phyloP scores from a whole-genome alignment of 2,888 invertebrate genomes.

The Slavum lentiscoides region DNA sequence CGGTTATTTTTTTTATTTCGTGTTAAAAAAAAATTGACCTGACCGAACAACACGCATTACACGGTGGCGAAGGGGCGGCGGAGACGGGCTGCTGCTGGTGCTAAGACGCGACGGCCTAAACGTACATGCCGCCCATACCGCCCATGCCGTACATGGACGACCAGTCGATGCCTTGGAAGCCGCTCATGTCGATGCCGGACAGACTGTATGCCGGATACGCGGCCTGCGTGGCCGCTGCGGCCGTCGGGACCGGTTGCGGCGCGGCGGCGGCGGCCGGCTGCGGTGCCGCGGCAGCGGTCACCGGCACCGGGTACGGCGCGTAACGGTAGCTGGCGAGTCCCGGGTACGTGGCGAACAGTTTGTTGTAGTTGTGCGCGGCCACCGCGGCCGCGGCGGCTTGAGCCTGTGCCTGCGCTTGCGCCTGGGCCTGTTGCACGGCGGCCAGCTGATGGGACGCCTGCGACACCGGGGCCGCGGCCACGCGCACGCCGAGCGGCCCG shows the following conservation, averaged over 20 bases:
- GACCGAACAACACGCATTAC: conserved; percentile 39
- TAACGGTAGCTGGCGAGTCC: conserved; percentile 67
- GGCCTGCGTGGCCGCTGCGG: conserved; percentile 70
- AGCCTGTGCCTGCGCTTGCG: conserved; percentile 61
- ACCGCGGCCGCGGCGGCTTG: conserved; percentile 67
- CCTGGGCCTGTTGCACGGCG: conserved; percentile 62
- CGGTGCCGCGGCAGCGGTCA: conserved; percentile 63
- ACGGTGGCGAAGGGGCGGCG: too few relatives aligned
- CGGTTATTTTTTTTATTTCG: conserved; percentile 22
- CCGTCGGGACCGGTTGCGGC: conserved; percentile 62
- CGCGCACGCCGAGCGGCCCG: conserved; percentile 71
- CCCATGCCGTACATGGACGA: conserved; percentile 89
- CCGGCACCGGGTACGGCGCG: conserved; percentile 67
- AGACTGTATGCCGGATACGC: conserved; percentile 78
- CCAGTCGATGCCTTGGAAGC: conserved; percentile 91
- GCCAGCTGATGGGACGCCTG: conserved; percentile 63
- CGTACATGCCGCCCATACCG: conserved; percentile 93
- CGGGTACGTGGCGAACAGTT: conserved; percentile 68
- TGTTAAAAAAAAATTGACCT: conserved; percentile 41
- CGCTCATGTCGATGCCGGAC: conserved; percentile 88
- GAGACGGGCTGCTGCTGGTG: not conserved
- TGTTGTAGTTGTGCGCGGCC: conserved; percentile 69
- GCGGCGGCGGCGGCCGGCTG: conserved; percentile 62
- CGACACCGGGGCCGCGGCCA: conserved; percentile 61
- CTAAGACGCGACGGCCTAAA: conserved; percentile 61